phyloP scores from a whole-genome alignment of 2,113 vertebrate species.

The Prietella phreatophila region DNA sequence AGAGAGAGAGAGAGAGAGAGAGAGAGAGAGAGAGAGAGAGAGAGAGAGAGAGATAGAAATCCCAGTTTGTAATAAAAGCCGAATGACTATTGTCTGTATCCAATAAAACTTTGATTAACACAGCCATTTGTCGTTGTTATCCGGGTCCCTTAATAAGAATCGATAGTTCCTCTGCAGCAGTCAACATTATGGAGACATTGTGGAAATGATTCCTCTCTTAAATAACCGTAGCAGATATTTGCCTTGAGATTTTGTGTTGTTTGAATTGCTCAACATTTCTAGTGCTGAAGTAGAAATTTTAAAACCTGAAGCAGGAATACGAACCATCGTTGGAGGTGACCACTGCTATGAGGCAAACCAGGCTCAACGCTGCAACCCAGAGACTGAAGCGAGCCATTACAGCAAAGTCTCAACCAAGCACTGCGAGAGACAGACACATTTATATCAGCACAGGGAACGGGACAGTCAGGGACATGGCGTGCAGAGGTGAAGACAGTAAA shows the following conservation, averaged over 20 bases:
- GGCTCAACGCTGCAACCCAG: conserved; percentile 22
- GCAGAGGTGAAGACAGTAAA: neutral
- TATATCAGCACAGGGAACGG: neutral
- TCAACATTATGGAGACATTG: neutral
- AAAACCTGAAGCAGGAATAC: neutral
- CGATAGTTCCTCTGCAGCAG: neutral
- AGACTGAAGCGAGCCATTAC: conserved; percentile 2
- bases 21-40: neutral
- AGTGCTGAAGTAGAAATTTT: neutral
- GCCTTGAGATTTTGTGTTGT: neutral
- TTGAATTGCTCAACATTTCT: neutral
- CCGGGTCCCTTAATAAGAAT: neutral
- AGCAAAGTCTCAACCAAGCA: neutral
- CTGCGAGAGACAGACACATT: neutral
- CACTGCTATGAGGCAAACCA: neutral
- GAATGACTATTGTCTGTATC: neutral
- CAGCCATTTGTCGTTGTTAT: neutral
- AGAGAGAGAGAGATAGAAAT: neutral
- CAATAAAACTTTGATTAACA: neutral
- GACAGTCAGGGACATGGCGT: neutral
- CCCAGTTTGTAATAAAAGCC: neutral
- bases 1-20: neutral
- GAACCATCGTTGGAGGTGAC: neutral
- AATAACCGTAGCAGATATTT: neutral
- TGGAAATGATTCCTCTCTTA: neutral